Evolutionary conservation across 2,113 vertebrate species (phyloP), one percentile per base, ranked within the genome.

Genomic region (Anser brachyrhynchus): DNA sequence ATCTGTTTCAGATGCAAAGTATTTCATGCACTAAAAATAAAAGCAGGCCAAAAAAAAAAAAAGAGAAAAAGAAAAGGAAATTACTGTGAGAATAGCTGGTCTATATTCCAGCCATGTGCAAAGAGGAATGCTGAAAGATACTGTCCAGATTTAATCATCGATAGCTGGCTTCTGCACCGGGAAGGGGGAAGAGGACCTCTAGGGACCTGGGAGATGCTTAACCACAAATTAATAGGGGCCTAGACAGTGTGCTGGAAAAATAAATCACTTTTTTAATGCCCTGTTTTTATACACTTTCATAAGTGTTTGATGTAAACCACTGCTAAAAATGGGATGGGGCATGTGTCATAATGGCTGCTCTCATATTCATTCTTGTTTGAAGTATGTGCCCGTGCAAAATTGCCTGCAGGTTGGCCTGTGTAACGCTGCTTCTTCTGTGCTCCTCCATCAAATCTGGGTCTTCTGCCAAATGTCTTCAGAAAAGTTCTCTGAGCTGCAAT

Each of bases 11-110:
- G 12, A 57, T 57, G 19, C 23, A 22, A 44, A 76, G 1, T 79
- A 85, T 82, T 92, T 87, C 25, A 69, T 29, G 37, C 49, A 43
- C 39, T 87, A 79, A 91, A 84, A 91, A 87, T 84, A 75, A 92
- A 87, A 73, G 6, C 75, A 88, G 89, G 28, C 12, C 17, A 19
- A 71, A 71, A 37, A 64, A 16, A 0, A 37, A 55, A 25, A 23
- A 13, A 51, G 9, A 25, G 23, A 0, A 1, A 39, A 55, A 52
- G 13, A 26, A 52, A 52, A 26, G 23, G 13, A 39, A 46, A 19
- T 31, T 70, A 70, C 26, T 62, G 11, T 79, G 35, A 80, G 71
- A 79, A 5, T 87, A 62, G 61, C 22, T 91, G 44, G 10, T 79
- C 16, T 65, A 26, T 62, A 76, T 87, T n/a, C n/a, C 61, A 84